Percentiles rank a stretch among this genome's conserved stretches.
Conservation (phyloP, 1,140 invertebrate genomes). For the Caenorhabditis briggsae region DNA sequence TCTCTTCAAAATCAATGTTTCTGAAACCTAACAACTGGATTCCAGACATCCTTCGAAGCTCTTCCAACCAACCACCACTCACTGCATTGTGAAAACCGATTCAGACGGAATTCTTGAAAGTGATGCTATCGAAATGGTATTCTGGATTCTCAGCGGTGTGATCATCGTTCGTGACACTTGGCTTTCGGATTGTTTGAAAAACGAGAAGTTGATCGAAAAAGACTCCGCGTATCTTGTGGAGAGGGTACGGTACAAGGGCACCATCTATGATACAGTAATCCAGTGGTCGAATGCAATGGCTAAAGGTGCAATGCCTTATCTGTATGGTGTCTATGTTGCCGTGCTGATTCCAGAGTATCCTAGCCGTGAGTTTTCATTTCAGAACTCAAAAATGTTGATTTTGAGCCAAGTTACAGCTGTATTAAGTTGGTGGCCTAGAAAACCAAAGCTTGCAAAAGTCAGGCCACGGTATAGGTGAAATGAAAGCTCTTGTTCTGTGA, state of each 20-base stretch:
- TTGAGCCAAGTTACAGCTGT: too few species aligned
- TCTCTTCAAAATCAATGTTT: too few species aligned
- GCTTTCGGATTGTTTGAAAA: slow-evolving; percentile 12
- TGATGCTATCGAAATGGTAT: background rate
- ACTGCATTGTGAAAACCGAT: background rate
- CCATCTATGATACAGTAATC: slow-evolving; percentile 3
- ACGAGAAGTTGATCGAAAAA: background rate
- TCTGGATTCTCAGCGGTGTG: background rate
- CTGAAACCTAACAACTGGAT: too few species aligned
- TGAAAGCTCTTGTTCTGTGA: too few species aligned
- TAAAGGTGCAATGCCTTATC: background rate
- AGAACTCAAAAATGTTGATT: too few species aligned
- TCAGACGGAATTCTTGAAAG: background rate
- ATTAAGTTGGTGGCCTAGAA: too few species aligned
- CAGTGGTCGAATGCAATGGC: slow-evolving; percentile 3
- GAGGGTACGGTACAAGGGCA: background rate
- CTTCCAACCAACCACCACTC: background rate
- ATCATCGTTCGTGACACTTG: background rate
- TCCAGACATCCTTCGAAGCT: too few species aligned
- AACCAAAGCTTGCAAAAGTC: too few species aligned
- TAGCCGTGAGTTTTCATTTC: background rate
- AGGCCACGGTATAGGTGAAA: too few species aligned
- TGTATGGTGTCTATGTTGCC: background rate
- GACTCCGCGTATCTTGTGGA: background rate
- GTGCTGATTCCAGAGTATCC: background rate